Evolutionary conservation across 2,797 vertebrate genomes (phyloP).

Genomic region (Urophycis tenuis): DNA sequence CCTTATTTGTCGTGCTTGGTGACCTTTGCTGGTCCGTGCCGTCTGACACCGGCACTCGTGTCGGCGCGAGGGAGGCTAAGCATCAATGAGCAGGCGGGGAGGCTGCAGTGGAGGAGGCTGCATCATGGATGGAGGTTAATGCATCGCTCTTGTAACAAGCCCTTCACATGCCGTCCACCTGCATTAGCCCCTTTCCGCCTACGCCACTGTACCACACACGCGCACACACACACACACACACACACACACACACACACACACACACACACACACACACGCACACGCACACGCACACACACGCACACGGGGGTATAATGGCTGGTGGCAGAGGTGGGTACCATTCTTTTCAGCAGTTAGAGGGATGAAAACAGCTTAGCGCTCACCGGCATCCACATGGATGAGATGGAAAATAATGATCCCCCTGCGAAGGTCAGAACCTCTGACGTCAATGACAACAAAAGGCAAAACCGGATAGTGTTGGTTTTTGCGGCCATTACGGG

Average conservation of each 20-base stretch:
- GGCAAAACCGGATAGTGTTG: slow-evolving; percentile 39
- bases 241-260: slow-evolving; percentile 38
- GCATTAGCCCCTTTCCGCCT: slow-evolving; percentile 66
- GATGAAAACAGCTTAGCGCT: slow-evolving; percentile 53
- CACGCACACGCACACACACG: no score
- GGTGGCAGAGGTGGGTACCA: slow-evolving; percentile 46
- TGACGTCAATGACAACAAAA: slow-evolving; percentile 73
- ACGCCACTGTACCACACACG: slow-evolving; percentile 31
- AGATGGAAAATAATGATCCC: slow-evolving; percentile 69
- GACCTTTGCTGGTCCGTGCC: slow-evolving; percentile 23
- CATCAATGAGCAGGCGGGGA: slow-evolving; percentile 14
- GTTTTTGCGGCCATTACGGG: slow-evolving; percentile 20
- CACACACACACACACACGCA: slow-evolving; percentile 30
- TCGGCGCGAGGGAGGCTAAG: slow-evolving; percentile 22
- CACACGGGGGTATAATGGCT: slow-evolving; percentile 59
- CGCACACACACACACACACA: slow-evolving; percentile 32
- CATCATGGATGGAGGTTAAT: slow-evolving; percentile 33
- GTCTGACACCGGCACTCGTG: slow-evolving; percentile 21
- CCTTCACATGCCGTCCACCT: slow-evolving; percentile 48
- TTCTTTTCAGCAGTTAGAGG: slow-evolving; percentile 51
- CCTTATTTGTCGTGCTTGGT: slow-evolving; percentile 11
- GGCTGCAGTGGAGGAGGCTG: slow-evolving; percentile 19
- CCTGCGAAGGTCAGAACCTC: slow-evolving; percentile 67
- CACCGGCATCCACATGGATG: slow-evolving; percentile 65
- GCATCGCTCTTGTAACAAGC: slow-evolving; percentile 54